Base-by-base conservation (phyloP, 2,113 vertebrate species). In the Oriolus oriolus region DNA sequence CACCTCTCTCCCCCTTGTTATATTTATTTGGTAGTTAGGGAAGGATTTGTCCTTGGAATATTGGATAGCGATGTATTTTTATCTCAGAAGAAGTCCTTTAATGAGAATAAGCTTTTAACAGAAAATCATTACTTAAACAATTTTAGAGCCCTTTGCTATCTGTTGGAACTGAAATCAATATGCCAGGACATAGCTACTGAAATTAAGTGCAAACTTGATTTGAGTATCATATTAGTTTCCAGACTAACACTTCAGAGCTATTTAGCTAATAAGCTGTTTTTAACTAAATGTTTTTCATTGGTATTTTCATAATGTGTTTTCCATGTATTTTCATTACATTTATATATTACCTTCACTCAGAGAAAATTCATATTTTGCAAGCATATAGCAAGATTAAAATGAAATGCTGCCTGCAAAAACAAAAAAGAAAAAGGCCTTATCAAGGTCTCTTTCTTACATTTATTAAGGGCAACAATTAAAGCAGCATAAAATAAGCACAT, bases 111-210 rank as follows among this genome's bases (percentile, higher is more conserved):
- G 42, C n/a, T 84, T 84, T 85, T 85, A 87, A 53, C 37, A 93
- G 74, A 91, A 94, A 95, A 91, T 94, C 77, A 16, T 95, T 95
- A 76, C 63, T 82, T 60, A 77, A 92, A 84, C 41, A 35, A 50
- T 94, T 93, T 95, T 65, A 82, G 61, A 84, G 76, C 37, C 33
- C 92, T 71, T 76, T 89, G 35, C n/a, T 93, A 1, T 69, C 70
- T 85, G 57, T 68, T 64, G 85, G 61, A 94, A 84, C 52, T 85
- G 45, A 94, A 94, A 94, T 96, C 87, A 53, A 95, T 95, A 91
- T 77, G 19, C 31, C 45, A 83, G 42, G 45, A 44, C 49, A 60
- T 13, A 75, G 54, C 78, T 87, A 90, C 9, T 70, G 50, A 95
- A 92, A 93, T 96, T 60, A 87, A 88, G 73, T 77, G 54, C 11